Base-by-base conservation (phyloP, 2,888 invertebrate species). In the Nomada ruficornis region DNA sequence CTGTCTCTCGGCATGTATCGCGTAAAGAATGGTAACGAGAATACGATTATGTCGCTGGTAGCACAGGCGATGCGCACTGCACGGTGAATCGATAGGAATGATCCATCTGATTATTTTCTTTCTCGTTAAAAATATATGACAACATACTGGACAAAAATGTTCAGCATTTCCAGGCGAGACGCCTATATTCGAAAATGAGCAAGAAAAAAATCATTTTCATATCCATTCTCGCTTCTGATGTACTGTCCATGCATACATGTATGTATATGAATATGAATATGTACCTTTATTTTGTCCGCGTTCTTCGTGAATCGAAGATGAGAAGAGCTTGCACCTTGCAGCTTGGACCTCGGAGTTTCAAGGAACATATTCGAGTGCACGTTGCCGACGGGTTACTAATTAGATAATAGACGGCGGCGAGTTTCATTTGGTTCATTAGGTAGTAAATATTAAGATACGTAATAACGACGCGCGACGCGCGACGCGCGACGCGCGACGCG, bases 41-140 rank as follows among this genome's bases (percentile, higher is more conserved):
- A 36, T n/a, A 60, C 52, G 50, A 26, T 82, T 64, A 64, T 62
- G 77, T 73, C 80, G 85, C 83, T 85, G 80, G 77, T 83, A 73
- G 83, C 80, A 80, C 69, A 70, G 65, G 60, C 29, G 50, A 71
- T 55, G 29, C 59, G 36, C 69, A 29, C 9, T 54, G 54, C 26
- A 67, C 13, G 62, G 55, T 65, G 50, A 42, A 65, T 15, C 15
- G 11, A 55, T 23, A 54, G 23, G 29, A 20, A 65, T 13, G 36
- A 18, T 9, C 5, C n/a, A 44, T 3, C 15, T 26, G n/a, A 60
- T 29, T 29, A 26, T 73, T 65, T 65, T 23, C 13, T 64, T 44
- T 42, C n/a, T 23, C 18, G 15, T 55, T 15, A 15, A 42, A 23
- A 42, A 23, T 18, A 42, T 54, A 42, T n/a, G 36, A 55, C 10